Percentiles rank a stretch among this genome's conserved stretches.
phyloP scores from a whole-genome alignment of 2,113 vertebrate genomes.

The Mohoua ochrocephala region DNA sequence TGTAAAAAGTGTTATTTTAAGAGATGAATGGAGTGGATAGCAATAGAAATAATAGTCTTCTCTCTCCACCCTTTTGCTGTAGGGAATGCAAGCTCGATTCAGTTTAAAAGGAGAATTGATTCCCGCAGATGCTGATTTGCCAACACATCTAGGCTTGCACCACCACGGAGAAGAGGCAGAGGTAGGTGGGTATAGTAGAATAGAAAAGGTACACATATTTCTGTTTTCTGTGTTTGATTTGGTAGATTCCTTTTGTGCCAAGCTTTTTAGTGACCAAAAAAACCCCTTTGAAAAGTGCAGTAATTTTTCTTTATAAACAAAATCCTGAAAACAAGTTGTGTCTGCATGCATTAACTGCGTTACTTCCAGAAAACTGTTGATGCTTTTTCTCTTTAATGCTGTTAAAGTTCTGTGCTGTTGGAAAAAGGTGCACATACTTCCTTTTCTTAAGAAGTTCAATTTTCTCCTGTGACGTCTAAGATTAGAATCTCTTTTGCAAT shows the following conservation, averaged over 20 bases:
- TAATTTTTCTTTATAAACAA: not conserved
- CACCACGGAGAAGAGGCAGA: constrained; percentile 97
- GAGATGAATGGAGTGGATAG: not conserved
- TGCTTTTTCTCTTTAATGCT: not conserved
- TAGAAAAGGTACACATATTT: not conserved
- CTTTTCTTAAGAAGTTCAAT: not conserved
- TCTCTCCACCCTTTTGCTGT: not conserved
- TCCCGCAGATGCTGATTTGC: constrained; percentile 83
- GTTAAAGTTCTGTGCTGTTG: not conserved
- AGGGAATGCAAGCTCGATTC: constrained; percentile 97
- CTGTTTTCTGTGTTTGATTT: not conserved
- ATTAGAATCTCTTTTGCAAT: not conserved
- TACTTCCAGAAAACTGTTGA: not conserved
- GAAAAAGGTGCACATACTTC: not conserved
- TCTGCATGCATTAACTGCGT: not conserved
- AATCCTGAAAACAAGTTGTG: not conserved
- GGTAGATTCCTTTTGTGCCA: not conserved
- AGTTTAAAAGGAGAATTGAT: constrained; percentile 87
- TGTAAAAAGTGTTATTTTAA: not conserved
- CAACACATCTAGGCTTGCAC: constrained; percentile 91
- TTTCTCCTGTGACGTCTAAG: not conserved
- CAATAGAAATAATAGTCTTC: not conserved
- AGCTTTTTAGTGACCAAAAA: not conserved
- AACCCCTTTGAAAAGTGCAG: not conserved
- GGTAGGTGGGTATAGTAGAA: constrained; percentile 68